phyloP scores from a whole-genome alignment of 2,888 invertebrate species.

The Morpho deidamia region DNA sequence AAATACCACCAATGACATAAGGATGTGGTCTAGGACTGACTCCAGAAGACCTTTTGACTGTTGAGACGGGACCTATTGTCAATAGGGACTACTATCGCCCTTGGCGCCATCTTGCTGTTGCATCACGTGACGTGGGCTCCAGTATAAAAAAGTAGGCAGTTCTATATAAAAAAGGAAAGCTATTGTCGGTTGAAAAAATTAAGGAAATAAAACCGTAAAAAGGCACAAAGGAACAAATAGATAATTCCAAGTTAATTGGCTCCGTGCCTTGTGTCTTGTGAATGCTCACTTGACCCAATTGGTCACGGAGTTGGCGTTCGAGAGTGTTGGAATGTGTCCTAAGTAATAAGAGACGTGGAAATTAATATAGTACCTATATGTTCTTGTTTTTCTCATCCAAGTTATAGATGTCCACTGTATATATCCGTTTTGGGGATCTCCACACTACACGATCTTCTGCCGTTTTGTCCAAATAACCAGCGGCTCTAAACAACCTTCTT shows the following conservation, averaged over 20 bases:
- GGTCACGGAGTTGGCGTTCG: constrained; percentile 33
- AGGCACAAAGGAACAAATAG: constrained; percentile 10
- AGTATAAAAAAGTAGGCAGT: constrained; percentile 72
- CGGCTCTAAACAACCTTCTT: too few relatives aligned
- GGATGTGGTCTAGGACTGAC: constrained; percentile 67
- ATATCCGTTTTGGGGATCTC: too few relatives aligned
- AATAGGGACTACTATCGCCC: constrained; percentile 58
- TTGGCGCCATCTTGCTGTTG: constrained; percentile 64
- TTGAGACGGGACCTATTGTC: constrained; percentile 37
- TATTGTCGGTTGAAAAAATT: background rate
- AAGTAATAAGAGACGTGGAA: constrained; percentile 10
- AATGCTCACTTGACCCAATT: constrained; percentile 43
- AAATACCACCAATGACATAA: too few relatives aligned
- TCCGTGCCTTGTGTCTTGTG: constrained; percentile 30
- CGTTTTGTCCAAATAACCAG: too few relatives aligned
- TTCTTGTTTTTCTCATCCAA: too few relatives aligned
- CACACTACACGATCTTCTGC: too few relatives aligned
- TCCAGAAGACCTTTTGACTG: constrained; percentile 60
- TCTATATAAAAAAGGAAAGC: too few relatives aligned
- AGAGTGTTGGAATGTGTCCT: constrained; percentile 11
- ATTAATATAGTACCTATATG: background rate
- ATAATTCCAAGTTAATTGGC: constrained; percentile 31
- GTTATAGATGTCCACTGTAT: background rate
- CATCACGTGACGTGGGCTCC: constrained; percentile 69
- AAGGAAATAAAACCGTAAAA: background rate